Percentiles rank a stretch among this genome's conserved stretches.
These are phyloP conservation scores for Pholis gunnellus DNA, from an alignment of 2,113 vertebrate species.

Conservation along the genomic window DNA sequence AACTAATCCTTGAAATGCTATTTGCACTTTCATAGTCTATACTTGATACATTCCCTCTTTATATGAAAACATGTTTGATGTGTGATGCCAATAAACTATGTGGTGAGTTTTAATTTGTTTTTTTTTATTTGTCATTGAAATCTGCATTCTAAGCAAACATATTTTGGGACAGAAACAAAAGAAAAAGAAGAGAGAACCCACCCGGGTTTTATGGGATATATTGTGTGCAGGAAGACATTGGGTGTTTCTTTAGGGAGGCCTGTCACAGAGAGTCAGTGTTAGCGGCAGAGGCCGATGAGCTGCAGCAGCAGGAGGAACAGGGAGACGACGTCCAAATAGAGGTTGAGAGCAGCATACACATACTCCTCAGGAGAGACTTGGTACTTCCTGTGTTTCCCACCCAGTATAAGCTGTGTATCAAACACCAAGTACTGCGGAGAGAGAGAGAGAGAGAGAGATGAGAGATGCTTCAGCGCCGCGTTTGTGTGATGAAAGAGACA, in stretches of 20 bases:
- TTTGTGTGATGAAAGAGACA: slow-evolving; percentile 31
- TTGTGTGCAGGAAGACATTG: not conserved
- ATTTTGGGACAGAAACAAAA: not conserved
- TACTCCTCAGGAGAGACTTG: slow-evolving; percentile 86
- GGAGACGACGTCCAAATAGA: slow-evolving; percentile 86
- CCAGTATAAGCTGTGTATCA: slow-evolving; percentile 87
- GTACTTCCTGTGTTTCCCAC: slow-evolving; percentile 82
- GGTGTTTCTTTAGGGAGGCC: not conserved
- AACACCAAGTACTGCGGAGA: slow-evolving; percentile 84
- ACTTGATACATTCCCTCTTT: slow-evolving; percentile 99
- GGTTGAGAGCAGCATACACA: slow-evolving; percentile 86
- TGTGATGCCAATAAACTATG: slow-evolving; percentile 92
- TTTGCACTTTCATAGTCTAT: slow-evolving; percentile 99
- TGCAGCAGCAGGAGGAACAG: slow-evolving; percentile 86
- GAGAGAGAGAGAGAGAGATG: slow-evolving; percentile 48
- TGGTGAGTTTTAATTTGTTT: slow-evolving; percentile 76
- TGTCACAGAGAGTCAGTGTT: slow-evolving; percentile 15
- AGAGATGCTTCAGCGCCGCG: slow-evolving; percentile 27
- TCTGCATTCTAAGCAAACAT: not conserved
- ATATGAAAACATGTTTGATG: slow-evolving; percentile 90
- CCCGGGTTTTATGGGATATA: not conserved
- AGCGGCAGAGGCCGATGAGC: slow-evolving; percentile 74
- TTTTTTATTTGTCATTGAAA: not conserved
- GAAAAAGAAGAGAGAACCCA: not conserved
- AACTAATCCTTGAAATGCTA: slow-evolving; percentile 97